phyloP scores from a whole-genome alignment of 2,797 vertebrate genomes.

The Avahi laniger region DNA sequence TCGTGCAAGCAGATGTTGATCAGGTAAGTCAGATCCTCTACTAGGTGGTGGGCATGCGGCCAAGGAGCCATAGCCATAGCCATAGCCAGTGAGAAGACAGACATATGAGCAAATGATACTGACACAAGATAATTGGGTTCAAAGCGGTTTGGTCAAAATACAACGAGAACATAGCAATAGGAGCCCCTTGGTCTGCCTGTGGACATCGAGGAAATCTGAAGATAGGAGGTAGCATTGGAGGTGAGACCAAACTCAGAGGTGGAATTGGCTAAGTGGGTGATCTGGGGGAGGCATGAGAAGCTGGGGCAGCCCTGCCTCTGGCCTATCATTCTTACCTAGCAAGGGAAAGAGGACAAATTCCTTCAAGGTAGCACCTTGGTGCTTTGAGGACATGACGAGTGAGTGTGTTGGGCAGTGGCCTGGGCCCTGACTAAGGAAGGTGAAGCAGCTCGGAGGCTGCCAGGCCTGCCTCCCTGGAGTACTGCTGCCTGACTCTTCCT shows the following conservation, averaged over 20 bases:
- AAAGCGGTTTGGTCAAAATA: not conserved
- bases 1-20: not conserved
- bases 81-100: not conserved
- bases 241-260: not conserved
- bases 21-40: not conserved
- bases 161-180: not conserved
- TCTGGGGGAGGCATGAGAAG: not conserved
- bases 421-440: not conserved
- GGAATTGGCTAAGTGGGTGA: not conserved
- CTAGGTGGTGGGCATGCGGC: not conserved
- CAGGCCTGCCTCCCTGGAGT: not conserved
- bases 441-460: not conserved
- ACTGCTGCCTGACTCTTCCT: not conserved
- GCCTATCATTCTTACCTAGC: not conserved
- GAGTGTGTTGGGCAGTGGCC: too few species aligned
- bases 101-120: not conserved
- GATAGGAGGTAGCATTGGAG: not conserved
- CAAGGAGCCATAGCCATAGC: not conserved
- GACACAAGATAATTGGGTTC: not conserved
- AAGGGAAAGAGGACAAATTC: not conserved
- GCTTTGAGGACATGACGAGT: not conserved
- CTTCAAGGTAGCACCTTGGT: not conserved
- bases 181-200: not conserved
- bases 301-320: not conserved
- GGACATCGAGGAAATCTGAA: not conserved